These are phyloP conservation scores for Cephus runcator DNA, from an alignment of 2,888 invertebrate genomes.

Conservation along the genomic window DNA sequence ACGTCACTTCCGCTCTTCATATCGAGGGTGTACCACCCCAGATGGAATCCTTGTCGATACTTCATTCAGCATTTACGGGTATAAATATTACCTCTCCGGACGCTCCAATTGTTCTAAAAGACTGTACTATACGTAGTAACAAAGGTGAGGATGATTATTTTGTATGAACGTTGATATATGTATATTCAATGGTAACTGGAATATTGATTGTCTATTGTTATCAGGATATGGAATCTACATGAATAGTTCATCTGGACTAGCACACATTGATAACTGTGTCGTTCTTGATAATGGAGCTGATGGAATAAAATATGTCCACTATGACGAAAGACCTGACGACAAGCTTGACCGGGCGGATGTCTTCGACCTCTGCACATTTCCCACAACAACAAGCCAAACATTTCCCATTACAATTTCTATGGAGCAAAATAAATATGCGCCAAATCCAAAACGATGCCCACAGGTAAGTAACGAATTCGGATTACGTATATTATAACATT, in stretches of 20 bases:
- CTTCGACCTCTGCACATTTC: conserved; percentile 86
- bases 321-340: conserved; percentile 82
- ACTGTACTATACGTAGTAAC: conserved; percentile 86
- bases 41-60: conserved; percentile 84
- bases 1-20: conserved; percentile 85
- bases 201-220: neutral
- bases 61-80: conserved; percentile 92
- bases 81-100: conserved; percentile 88
- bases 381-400: conserved; percentile 85
- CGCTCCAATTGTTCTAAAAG: conserved; percentile 82
- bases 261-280: conserved; percentile 80
- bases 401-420: conserved; percentile 87
- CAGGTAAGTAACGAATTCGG: conserved; percentile 66
- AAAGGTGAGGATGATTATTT: conserved; percentile 66
- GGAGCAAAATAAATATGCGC: conserved; percentile 81
- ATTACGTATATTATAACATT: neutral
- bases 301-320: conserved; percentile 87
- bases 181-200: neutral
- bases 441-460: conserved; percentile 77
- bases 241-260: conserved; percentile 87
- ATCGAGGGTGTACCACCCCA: conserved; percentile 91
- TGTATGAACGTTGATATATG: neutral
- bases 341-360: conserved; percentile 80
- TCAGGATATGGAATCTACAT: conserved; percentile 89
- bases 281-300: conserved; percentile 90